Percentiles rank a stretch among this genome's conserved stretches.
Evolutionary conservation across 2,113 vertebrate genomes (phyloP).

Genomic region (Phyllostomus hastatus): DNA sequence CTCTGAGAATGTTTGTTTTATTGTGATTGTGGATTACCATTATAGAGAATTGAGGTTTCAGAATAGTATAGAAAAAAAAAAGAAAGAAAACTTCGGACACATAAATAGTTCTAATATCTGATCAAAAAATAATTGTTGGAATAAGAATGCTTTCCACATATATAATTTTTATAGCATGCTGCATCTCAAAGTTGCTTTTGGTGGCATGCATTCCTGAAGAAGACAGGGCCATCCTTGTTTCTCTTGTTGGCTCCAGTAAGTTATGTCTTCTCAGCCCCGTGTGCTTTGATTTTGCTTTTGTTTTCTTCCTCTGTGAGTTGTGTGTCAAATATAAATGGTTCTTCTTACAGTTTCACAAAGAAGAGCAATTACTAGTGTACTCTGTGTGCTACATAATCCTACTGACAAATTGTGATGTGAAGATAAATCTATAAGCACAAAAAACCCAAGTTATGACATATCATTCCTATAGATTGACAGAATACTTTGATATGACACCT

Average conservation of each 20-base stretch:
- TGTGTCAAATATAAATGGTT: background rate
- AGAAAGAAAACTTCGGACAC: background rate
- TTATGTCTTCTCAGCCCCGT: background rate
- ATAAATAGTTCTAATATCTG: background rate
- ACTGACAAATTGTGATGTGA: background rate
- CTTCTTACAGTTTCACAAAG: background rate
- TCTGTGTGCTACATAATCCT: background rate
- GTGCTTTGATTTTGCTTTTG: background rate
- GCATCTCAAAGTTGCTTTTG: no score
- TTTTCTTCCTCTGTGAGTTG: accelerated
- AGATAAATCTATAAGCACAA: background rate
- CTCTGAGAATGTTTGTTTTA: background rate
- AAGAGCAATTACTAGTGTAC: background rate
- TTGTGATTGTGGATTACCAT: background rate
- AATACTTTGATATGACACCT: background rate
- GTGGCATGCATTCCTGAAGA: background rate
- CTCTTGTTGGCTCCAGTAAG: background rate
- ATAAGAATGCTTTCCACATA: background rate
- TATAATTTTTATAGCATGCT: background rate
- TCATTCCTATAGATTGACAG: background rate
- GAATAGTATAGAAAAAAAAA: background rate
- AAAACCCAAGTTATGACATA: background rate
- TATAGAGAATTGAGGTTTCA: background rate
- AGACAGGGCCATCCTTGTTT: background rate
- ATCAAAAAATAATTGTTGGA: background rate